Percentiles rank a stretch among this genome's conserved stretches.
phyloP scores from a whole-genome alignment of 2,888 invertebrate species.

The Lepetodrilus schrolli region DNA sequence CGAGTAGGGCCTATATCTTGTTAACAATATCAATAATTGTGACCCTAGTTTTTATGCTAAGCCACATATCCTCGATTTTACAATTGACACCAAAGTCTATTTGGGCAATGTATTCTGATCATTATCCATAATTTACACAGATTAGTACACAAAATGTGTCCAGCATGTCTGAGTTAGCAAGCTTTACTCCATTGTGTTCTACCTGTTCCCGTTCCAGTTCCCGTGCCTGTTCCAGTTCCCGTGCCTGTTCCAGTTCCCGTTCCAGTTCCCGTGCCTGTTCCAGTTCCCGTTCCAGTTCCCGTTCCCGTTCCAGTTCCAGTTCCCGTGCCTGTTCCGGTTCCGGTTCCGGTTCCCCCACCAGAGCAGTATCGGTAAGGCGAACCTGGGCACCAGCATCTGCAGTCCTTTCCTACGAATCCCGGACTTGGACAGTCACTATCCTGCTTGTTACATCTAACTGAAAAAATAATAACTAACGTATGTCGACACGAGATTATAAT shows the following conservation, averaged over 20 bases:
- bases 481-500: no score
- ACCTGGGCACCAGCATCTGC: slow-evolving; percentile 56
- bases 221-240: neutral
- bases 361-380: slow-evolving; percentile 40
- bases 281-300: neutral
- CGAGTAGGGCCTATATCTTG: no score
- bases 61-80: no score
- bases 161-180: no score
- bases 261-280: neutral
- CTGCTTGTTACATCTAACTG: slow-evolving; percentile 35
- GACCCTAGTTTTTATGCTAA: no score
- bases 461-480: neutral
- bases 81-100: no score
- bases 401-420: slow-evolving; percentile 59
- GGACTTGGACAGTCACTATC: slow-evolving; percentile 47
- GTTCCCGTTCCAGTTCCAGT: neutral
- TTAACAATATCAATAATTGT: no score
- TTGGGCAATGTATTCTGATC: no score
- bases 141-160: no score
- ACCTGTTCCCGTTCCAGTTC: neutral
- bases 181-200: no score
- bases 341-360: slow-evolving; percentile 24
- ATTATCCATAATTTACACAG: no score
- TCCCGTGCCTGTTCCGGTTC: neutral
- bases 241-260: neutral